Evolutionary conservation across 1,140 invertebrate species (phyloP), one percentile per base, ranked within the genome.

Genomic region (Bicyclus anynana): DNA sequence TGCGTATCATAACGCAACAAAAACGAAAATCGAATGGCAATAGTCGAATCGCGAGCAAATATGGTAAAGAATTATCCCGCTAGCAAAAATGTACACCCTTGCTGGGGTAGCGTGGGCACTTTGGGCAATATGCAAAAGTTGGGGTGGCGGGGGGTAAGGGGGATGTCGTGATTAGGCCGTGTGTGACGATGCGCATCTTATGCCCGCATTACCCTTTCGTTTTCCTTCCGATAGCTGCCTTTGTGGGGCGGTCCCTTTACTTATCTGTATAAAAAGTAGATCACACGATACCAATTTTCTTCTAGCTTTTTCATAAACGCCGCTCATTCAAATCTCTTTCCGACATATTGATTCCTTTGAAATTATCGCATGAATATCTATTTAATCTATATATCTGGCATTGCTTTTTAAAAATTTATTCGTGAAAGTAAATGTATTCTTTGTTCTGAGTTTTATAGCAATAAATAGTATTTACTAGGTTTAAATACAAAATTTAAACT

Each of bases 181-280:
- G 81, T 87, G 84, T 83, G 81, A 73, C 81, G 84, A 87, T 84
- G 84, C 81, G 81, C 83, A 76, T 87, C 84, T 87, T 87, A 84
- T 77, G 78, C 84, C 84, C 84, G 84, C 79, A 87, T 87, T 84
- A 87, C 84, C 84, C 84, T 82, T 87, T 85, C 80, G 80, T 77
- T 85, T 81, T 86, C 80, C 84, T 87, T 87, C 84, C 84, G 84
- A 84, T 87, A 87, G 71, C 73, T 73, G 76, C 82, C 75, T 86
- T 86, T 82, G 80, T 83, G 70, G 59, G 64, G 69, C 62, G 66
- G 67, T 64, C 78, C 77, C 75, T 77, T 68, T 69, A 69, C 69
- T 74, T 80, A 82, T 81, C 78, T 80, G 62, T 74, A 69, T 69
- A 73, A 72, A 71, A 79, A 72, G 67, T 69, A 77, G 78, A 80